Conservation (phyloP, 1,140 invertebrate genomes). For the Holcopasites calliopsidis region DNA sequence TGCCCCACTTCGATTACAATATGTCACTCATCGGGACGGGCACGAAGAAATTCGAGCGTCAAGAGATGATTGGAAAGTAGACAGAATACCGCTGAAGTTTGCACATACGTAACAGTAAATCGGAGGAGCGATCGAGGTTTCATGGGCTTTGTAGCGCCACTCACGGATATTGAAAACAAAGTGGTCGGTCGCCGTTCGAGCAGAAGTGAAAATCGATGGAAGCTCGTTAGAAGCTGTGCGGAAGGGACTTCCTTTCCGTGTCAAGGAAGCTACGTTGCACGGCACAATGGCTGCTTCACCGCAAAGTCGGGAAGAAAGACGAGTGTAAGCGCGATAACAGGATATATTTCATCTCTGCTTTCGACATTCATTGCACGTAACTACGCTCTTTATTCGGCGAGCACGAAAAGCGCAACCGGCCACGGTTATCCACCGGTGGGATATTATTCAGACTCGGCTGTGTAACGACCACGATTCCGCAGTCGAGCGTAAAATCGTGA, state of each 20-base stretch:
- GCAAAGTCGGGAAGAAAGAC: not conserved
- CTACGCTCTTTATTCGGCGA: constrained; percentile 51
- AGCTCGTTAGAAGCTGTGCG: constrained; percentile 3
- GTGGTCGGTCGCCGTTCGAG: not conserved
- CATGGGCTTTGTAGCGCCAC: not conserved
- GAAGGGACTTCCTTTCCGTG: not conserved
- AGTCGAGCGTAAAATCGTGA: constrained; percentile 57
- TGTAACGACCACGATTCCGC: constrained; percentile 48
- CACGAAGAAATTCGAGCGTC: too few species aligned
- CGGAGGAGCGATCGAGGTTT: not conserved
- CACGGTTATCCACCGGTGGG: constrained; percentile 33
- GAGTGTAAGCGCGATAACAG: constrained; percentile 39
- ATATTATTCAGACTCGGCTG: constrained; percentile 54
- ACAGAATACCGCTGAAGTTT: not conserved
- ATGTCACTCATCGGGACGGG: not conserved
- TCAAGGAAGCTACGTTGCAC: not conserved
- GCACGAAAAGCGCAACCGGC: constrained; percentile 23
- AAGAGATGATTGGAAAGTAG: not conserved
- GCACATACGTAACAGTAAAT: too few species aligned
- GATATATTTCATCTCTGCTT: constrained; percentile 52
- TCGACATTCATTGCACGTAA: constrained; percentile 59
- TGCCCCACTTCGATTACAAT: not conserved
- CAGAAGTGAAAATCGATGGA: constrained; percentile 18
- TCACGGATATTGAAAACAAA: constrained; percentile 35
- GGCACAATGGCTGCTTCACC: not conserved